Percentiles rank a stretch among this genome's conserved stretches.
phyloP scores from a whole-genome alignment of 2,113 vertebrate species.

The Maccullochella peelii region DNA sequence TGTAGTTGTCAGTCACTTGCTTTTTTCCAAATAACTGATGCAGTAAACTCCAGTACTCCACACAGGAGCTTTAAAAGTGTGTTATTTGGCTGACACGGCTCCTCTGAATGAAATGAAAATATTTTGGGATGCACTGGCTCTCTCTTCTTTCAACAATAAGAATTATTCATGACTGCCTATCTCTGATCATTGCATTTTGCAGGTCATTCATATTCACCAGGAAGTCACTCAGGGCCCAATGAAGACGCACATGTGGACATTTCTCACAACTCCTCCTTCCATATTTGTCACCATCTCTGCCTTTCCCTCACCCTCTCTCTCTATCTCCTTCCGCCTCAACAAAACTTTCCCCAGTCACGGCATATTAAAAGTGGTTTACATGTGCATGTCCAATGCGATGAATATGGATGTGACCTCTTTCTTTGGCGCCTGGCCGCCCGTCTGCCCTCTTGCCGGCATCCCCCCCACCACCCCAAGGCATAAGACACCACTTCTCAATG shows the following conservation, averaged over 20 bases:
- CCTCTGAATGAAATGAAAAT: neutral
- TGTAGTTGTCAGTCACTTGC: neutral
- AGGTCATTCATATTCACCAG: constrained; percentile 54
- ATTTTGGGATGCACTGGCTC: neutral
- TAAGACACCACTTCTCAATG: constrained; percentile 93
- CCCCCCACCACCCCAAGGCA: constrained; percentile 82
- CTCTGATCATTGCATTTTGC: constrained; percentile 28
- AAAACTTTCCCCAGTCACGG: constrained; percentile 93
- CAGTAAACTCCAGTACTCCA: neutral
- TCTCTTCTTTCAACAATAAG: neutral
- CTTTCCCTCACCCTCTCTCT: constrained; percentile 42
- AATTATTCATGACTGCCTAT: neutral
- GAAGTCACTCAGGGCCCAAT: constrained; percentile 33
- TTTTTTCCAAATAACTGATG: neutral
- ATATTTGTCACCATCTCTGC: constrained; percentile 55
- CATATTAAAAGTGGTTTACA: constrained; percentile 98
- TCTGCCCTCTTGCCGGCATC: constrained; percentile 69
- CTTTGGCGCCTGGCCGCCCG: constrained; percentile 89
- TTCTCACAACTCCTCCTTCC: constrained; percentile 66
- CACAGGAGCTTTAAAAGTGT: neutral
- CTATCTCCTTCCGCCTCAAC: constrained; percentile 82
- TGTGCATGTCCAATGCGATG: constrained; percentile 97
- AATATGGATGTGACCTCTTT: constrained; percentile 99
- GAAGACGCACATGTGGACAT: constrained; percentile 65
- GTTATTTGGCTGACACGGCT: neutral